phyloP scores from a whole-genome alignment of 37 sponge, comb jelly and placozoan genomes.

The Aphrocallistes beatrix region DNA sequence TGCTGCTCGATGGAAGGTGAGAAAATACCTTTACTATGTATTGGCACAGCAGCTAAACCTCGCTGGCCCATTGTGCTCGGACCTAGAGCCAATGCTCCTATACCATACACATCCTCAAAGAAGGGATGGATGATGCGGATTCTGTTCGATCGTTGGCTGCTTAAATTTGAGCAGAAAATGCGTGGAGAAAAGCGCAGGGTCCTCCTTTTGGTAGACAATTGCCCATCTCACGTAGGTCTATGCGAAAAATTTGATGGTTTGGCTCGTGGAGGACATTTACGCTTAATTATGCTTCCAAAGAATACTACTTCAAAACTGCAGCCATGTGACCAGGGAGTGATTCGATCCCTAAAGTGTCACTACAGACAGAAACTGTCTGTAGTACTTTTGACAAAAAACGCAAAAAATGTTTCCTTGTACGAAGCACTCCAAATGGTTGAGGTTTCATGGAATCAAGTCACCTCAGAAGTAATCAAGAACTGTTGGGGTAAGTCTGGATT shows the following conservation, averaged over 20 bases:
- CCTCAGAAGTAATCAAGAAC: no score
- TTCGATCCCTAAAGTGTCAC: no score
- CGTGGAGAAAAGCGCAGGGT: neutral
- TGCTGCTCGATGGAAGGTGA: neutral
- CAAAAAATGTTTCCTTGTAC: no score
- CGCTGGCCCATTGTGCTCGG: neutral
- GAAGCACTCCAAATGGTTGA: no score
- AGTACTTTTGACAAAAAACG: no score
- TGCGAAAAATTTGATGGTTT: neutral
- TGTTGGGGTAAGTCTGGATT: no score
- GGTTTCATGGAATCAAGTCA: no score
- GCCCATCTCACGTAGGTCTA: conserved; percentile 2
- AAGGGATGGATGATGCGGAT: conserved; percentile 23
- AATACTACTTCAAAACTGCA: no score
- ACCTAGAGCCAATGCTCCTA: neutral
- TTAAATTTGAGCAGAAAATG: neutral
- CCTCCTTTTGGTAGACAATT: conserved; percentile 21
- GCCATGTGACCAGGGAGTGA: no score
- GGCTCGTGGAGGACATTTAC: no score
- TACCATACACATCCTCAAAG: neutral
- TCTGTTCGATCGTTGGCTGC: conserved; percentile 11
- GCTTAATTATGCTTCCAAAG: no score
- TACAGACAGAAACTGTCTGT: no score
- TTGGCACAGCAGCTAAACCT: neutral
- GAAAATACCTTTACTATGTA: neutral